phyloP scores from a whole-genome alignment of 1,140 invertebrate genomes.

The Eueides isabella region DNA sequence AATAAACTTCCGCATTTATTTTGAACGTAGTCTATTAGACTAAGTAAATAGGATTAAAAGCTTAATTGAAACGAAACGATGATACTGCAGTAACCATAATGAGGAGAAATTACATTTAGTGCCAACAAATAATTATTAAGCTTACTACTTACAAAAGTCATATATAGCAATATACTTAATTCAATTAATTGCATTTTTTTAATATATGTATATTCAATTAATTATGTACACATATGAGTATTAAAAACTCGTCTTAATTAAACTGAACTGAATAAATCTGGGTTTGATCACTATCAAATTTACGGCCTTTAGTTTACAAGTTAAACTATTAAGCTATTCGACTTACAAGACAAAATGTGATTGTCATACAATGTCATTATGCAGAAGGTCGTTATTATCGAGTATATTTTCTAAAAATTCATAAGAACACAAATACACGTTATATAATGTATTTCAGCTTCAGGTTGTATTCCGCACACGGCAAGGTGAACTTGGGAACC shows the following conservation, averaged over 20 bases:
- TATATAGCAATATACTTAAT: background rate
- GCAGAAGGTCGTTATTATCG: too few relatives aligned
- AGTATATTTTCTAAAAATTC: too few relatives aligned
- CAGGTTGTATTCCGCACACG: too few relatives aligned
- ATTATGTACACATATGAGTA: too few relatives aligned
- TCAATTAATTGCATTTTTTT: background rate
- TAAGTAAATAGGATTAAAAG: constrained; percentile 22
- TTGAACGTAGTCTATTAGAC: constrained; percentile 15
- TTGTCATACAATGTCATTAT: too few relatives aligned
- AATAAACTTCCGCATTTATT: constrained; percentile 22
- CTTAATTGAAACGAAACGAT: constrained; percentile 27
- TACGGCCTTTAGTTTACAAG: too few relatives aligned
- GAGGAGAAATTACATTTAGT: constrained; percentile 23
- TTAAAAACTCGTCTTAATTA: background rate
- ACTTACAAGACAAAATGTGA: too few relatives aligned
- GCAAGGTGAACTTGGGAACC: too few relatives aligned
- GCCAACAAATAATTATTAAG: constrained; percentile 12
- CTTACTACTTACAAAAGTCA: background rate
- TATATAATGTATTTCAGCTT: too few relatives aligned
- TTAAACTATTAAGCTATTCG: background rate
- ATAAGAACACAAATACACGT: too few relatives aligned
- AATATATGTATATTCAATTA: background rate
- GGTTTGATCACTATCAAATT: too few relatives aligned
- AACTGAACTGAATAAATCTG: too few relatives aligned
- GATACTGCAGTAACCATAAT: constrained; percentile 22